A percentile compares a stretch with the other conserved stretches of the same genome.
Conservation (phyloP, 2,888 invertebrate species). For the Drosophila anomalata region DNA sequence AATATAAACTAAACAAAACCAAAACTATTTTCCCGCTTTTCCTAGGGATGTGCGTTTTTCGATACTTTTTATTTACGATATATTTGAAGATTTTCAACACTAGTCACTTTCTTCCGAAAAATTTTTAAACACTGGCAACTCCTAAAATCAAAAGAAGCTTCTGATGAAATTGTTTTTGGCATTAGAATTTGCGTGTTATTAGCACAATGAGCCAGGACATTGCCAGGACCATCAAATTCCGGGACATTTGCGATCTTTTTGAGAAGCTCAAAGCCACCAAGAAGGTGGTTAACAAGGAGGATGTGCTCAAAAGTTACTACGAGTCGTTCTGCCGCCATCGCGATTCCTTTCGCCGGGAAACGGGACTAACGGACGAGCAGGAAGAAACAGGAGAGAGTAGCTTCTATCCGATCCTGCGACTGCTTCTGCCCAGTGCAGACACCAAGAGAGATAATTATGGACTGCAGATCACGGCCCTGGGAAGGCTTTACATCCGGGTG, state of each 20-base stretch:
- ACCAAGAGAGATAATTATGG: slow-evolving; percentile 92
- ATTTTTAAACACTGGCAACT: neutral
- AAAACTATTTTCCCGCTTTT: slow-evolving; percentile 24
- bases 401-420: slow-evolving; percentile 90
- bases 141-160: neutral
- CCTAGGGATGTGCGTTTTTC: neutral
- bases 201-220: slow-evolving; percentile 64
- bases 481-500: slow-evolving; percentile 88
- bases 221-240: slow-evolving; percentile 77
- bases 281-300: slow-evolving; percentile 66
- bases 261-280: slow-evolving; percentile 73
- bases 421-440: slow-evolving; percentile 92
- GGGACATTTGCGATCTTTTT: slow-evolving; percentile 79
- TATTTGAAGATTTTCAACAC: too few relatives aligned
- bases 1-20: slow-evolving; percentile 12
- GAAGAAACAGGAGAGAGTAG: slow-evolving; percentile 84
- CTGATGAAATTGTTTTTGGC: slow-evolving; percentile 45
- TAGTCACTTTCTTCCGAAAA: neutral
- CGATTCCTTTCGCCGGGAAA: slow-evolving; percentile 61
- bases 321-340: slow-evolving; percentile 79
- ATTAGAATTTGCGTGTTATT: neutral
- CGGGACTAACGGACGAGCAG: slow-evolving; percentile 24
- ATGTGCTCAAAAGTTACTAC: slow-evolving; percentile 75
- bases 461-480: slow-evolving; percentile 91
- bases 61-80: neutral